Evolutionary conservation across 2,888 invertebrate genomes (phyloP), one percentile per base, ranked within the genome.

Genomic region (Zelleria hepariella): DNA sequence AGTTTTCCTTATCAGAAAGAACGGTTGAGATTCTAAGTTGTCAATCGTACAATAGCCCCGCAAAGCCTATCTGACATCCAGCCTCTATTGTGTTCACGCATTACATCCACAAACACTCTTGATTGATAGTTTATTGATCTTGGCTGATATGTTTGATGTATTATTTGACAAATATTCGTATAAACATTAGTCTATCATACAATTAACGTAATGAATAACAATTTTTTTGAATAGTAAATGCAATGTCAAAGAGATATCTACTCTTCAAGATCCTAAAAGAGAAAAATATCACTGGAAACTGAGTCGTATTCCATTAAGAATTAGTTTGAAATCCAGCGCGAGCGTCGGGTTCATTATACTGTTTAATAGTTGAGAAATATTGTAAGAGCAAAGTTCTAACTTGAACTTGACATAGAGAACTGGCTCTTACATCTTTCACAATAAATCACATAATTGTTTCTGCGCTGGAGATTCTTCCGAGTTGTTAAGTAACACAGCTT

Each of bases 331-430:
- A 10, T 15, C 5, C 15, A 15, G 15, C 1, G 10, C 4, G 15
- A 1, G 15, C 32, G 15, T 15, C 32, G 15, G 15, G 32, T 15
- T 7, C 25, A 18, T 26, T 54, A 54, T 24, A 6, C n/a, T 6
- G n/a, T 54, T 54, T 26, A n/a, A 15, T 7, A 54, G 5, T 26
- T 18, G 24, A 27, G 7, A 4, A 32, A 18, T n/a, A n/a, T 10
- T 5, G 23, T 42, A 7, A 10, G 58, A 66, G 65, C 60, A 63
- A 63, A 66, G 61, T 68, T 68, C 67, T 58, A 70, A 69, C 69
- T 68, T 68, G 72, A 74, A 72, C 67, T 70, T 68, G 67, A 63
- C 65, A 63, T 61, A 65, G 62, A 62, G 71, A 64, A 68, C 60
- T 66, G 58, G 64, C 66, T 66, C 66, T 68, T 73, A 66, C 55